Percentiles rank a stretch among this genome's conserved stretches.
phyloP scores from a whole-genome alignment of 2,888 invertebrate genomes.

The Erannis defoliaria region DNA sequence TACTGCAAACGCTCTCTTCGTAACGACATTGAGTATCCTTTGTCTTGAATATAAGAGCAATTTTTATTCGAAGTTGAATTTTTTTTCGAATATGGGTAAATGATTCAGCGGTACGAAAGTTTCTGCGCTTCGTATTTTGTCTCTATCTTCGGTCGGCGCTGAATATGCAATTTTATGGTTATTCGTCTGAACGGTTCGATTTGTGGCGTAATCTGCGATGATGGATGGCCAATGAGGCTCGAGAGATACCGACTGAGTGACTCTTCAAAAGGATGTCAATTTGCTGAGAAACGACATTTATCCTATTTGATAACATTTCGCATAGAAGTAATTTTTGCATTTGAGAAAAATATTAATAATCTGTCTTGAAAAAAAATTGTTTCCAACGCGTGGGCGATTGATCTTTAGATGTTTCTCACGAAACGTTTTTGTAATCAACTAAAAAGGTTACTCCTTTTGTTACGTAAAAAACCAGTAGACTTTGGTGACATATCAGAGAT shows the following conservation, averaged over 20 bases:
- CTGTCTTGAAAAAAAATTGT: conserved; percentile 35
- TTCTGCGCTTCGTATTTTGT: conserved; percentile 66
- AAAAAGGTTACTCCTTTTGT: conserved; percentile 77
- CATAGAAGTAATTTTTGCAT: not conserved
- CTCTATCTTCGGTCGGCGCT: conserved; percentile 66
- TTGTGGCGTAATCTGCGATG: conserved; percentile 72
- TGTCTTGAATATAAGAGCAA: conserved; percentile 61
- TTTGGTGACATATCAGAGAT: conserved; percentile 83
- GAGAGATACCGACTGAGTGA: conserved; percentile 65
- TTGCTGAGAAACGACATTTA: conserved; percentile 52
- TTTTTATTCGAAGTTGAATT: conserved; percentile 60
- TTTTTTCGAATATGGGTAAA: conserved; percentile 57
- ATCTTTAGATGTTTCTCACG: conserved; percentile 61
- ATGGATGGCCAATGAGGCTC: conserved; percentile 69
- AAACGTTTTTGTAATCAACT: conserved; percentile 64
- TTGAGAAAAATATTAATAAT: not conserved
- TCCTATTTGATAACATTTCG: conserved; percentile 38
- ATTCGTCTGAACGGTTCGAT: conserved; percentile 70
- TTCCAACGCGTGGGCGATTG: conserved; percentile 42
- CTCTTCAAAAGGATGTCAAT: conserved; percentile 62
- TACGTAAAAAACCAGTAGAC: conserved; percentile 71
- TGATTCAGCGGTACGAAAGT: conserved; percentile 68
- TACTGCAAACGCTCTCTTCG: conserved; percentile 53
- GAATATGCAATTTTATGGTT: conserved; percentile 76
- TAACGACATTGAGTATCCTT: conserved; percentile 61